A percentile compares a stretch with the other conserved stretches of the same genome.
phyloP scores from a whole-genome alignment of 2,888 invertebrate species.

The Ernsta delagoae region DNA sequence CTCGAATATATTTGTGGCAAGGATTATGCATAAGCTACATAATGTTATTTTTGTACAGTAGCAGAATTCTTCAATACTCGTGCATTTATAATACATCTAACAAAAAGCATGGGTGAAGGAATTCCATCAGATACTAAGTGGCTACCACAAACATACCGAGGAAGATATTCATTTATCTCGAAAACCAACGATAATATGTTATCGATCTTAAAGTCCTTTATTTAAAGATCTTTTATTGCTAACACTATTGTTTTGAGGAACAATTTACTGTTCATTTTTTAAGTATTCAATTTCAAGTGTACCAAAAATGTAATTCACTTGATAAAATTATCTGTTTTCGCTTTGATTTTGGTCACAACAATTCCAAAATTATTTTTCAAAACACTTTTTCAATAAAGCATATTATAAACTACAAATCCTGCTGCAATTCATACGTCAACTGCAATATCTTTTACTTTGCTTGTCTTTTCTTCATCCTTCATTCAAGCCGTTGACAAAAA shows the following conservation, averaged over 20 bases:
- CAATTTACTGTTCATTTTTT: no score
- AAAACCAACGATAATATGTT: conserved; percentile 18
- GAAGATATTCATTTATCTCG: conserved; percentile 5
- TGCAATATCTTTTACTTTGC: not conserved
- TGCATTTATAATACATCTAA: conserved; percentile 7
- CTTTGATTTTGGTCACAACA: no score
- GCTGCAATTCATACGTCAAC: not conserved
- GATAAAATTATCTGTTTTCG: no score
- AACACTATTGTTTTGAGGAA: no score
- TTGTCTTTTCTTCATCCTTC: conserved; percentile 11
- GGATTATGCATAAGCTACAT: not conserved
- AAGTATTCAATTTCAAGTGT: no score
- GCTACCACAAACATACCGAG: conserved; percentile 13
- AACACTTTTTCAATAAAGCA: no score
- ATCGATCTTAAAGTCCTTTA: conserved; percentile 1
- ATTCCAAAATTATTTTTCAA: no score
- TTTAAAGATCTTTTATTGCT: not conserved
- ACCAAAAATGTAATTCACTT: no score
- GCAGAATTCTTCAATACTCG: not conserved
- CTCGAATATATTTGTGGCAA: not conserved
- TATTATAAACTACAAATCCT: no score
- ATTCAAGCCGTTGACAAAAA: conserved; percentile 22
- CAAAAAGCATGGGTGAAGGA: conserved; percentile 3
- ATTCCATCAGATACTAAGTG: conserved; percentile 20
- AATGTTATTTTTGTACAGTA: conserved; percentile 10